phyloP scores from a whole-genome alignment of 2,113 vertebrate species.

The Paracanthobrama guichenoti region DNA sequence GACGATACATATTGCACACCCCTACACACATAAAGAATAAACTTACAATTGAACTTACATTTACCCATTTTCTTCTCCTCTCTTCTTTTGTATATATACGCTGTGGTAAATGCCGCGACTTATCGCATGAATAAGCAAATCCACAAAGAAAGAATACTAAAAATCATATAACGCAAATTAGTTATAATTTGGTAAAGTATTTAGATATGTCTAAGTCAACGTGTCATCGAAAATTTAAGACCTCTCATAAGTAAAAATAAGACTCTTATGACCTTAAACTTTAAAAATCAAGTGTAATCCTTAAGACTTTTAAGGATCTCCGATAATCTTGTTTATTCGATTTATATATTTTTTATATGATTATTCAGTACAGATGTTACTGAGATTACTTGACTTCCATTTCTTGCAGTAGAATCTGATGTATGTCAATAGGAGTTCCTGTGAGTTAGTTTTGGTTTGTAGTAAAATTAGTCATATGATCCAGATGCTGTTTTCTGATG shows the following conservation, averaged over 20 bases:
- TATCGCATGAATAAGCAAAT: neutral
- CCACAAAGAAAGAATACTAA: neutral
- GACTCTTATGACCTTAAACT: neutral
- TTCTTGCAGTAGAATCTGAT: neutral
- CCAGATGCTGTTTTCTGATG: conserved; percentile 3
- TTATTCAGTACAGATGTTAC: too few relatives aligned
- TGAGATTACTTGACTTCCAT: too few relatives aligned
- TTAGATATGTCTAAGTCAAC: neutral
- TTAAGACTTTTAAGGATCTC: neutral
- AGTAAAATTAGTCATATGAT: conserved; percentile 30
- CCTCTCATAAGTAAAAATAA: neutral
- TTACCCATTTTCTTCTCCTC: neutral
- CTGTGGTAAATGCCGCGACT: neutral
- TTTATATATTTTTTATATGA: too few relatives aligned
- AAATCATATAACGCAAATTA: neutral
- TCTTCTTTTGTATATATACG: neutral
- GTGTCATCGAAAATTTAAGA: neutral
- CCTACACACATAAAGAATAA: neutral
- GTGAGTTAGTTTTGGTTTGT: neutral
- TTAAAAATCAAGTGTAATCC: neutral
- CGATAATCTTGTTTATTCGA: neutral
- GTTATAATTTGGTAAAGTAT: neutral
- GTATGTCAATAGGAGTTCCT: neutral
- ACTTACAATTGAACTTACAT: neutral
- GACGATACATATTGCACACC: too few relatives aligned